These are phyloP conservation scores for Alcedo atthis DNA, from an alignment of 2,797 vertebrate genomes.

Conservation along the genomic window DNA sequence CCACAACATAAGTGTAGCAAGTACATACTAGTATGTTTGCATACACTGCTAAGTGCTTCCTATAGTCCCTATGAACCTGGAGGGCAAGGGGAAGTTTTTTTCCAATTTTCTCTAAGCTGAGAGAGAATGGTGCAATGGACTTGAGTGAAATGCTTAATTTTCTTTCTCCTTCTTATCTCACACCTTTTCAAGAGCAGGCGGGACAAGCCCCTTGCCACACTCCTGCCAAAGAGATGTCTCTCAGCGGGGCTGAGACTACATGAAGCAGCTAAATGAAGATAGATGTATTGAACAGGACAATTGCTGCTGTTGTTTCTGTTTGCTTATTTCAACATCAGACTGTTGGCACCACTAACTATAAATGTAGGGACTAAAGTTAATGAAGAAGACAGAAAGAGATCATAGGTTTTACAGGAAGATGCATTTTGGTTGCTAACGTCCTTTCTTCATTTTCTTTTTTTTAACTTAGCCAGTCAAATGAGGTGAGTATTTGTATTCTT, in stretches of 20 bases:
- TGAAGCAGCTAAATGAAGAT: neutral
- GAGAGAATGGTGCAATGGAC: neutral
- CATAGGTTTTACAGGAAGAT: neutral
- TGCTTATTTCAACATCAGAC: neutral
- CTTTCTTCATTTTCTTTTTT: neutral
- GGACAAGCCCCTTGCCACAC: neutral
- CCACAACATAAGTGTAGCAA: neutral
- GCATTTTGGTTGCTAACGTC: neutral
- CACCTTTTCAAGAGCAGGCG: neutral
- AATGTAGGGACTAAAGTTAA: neutral
- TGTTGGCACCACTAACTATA: neutral
- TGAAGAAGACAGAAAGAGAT: neutral
- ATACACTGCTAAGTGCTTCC: neutral
- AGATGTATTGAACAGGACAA: neutral
- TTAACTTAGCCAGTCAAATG: neutral
- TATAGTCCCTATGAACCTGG: neutral
- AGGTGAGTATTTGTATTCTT: neutral
- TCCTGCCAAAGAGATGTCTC: neutral
- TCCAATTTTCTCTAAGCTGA: neutral
- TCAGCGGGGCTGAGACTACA: neutral
- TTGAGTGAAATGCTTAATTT: neutral
- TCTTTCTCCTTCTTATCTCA: neutral
- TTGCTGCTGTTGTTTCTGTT: neutral
- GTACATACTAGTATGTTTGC: neutral
- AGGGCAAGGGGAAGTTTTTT: neutral